Base-by-base conservation (phyloP, 2,113 vertebrate genomes). In the Crypturellus undulatus region DNA sequence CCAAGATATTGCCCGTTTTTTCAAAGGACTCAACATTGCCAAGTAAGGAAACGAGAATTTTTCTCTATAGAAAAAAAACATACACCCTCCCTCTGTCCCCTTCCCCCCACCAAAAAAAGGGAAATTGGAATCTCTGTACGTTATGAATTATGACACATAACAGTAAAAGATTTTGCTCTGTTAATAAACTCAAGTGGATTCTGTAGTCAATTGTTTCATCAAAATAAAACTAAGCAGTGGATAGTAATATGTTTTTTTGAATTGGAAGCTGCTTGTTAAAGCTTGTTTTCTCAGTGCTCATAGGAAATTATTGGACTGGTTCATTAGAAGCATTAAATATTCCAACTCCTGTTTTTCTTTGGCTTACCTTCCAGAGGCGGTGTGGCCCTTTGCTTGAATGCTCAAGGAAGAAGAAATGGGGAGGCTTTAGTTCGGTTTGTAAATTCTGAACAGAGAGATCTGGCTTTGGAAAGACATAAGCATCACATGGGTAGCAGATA, bases 401-500 rank as follows among this genome's bases (percentile, higher is more conserved):
- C 99, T 75, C 99, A 99, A 97, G 99, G 99, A 91, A 98, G 99
- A 87, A 98, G 99, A 89, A 99, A 99, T 3, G 99, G 99, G 1
- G 99, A 99, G 93, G 99, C 99, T 6, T 97, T 99, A 40, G 99
- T 99, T 92, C 99, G 98, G 21, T 99, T 99, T 95, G 97, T 98
- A 92, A 98, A 97, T 97, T 96, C 98, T 0, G 99, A 99, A n/a
- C 99, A 99, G 96, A 97, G 99, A 93, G 99, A 99, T 94, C 97
- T 99, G 42, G 99, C 99, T 0, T 95, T 99, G 97, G 99, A 99
- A 93, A 98, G 99, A 68, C 99, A 99, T 94, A 99, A 99, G 78
- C 99, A 99, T 95, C 99, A 99, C 96, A 99, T 99, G 99, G 99
- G 99, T 40, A 98, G 98, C 97, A 98, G 99, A 95, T 99, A 99